Percentiles rank a stretch among this genome's conserved stretches.
Conservation (phyloP, 2,888 invertebrate genomes). For the Mesochorus sp. region DNA sequence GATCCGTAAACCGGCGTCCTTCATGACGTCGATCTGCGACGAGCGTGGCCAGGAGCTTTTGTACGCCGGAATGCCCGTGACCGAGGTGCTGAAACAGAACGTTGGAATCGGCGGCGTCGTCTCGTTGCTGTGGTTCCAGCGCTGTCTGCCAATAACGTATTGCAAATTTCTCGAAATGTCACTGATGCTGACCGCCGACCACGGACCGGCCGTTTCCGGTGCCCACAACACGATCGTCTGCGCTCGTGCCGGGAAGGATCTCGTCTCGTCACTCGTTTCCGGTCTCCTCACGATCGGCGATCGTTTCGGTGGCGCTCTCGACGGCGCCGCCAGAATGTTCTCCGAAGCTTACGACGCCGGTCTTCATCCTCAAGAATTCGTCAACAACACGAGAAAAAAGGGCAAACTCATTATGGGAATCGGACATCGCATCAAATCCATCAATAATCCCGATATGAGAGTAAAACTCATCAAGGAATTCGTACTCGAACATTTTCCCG, state of each 20-base stretch:
- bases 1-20: constrained; percentile 99
- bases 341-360: constrained; percentile 97
- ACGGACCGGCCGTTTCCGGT: constrained; percentile 99
- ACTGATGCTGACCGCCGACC: constrained; percentile 99
- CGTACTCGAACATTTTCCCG: constrained; percentile 96
- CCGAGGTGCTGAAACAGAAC: constrained; percentile 94
- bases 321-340: constrained; percentile 98
- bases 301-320: constrained; percentile 98
- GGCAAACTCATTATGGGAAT: constrained; percentile 99
- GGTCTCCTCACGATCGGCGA: constrained; percentile 99
- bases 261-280: constrained; percentile 97
- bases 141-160: constrained; percentile 96
- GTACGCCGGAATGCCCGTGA: constrained; percentile 97
- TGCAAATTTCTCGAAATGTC: constrained; percentile 99
- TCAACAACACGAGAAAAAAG: constrained; percentile 97
- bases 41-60: constrained; percentile 98
- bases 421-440: constrained; percentile 94
- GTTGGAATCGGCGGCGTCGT: constrained; percentile 99
- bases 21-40: constrained; percentile 99
- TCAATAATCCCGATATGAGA: constrained; percentile 99
- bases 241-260: constrained; percentile 98
- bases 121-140: constrained; percentile 98
- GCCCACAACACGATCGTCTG: constrained; percentile 99
- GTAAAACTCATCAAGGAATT: constrained; percentile 98
- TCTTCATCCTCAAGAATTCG: constrained; percentile 98